Evolutionary conservation across 2,113 vertebrate species (phyloP).

Genomic region (Burhinus oedicnemus): DNA sequence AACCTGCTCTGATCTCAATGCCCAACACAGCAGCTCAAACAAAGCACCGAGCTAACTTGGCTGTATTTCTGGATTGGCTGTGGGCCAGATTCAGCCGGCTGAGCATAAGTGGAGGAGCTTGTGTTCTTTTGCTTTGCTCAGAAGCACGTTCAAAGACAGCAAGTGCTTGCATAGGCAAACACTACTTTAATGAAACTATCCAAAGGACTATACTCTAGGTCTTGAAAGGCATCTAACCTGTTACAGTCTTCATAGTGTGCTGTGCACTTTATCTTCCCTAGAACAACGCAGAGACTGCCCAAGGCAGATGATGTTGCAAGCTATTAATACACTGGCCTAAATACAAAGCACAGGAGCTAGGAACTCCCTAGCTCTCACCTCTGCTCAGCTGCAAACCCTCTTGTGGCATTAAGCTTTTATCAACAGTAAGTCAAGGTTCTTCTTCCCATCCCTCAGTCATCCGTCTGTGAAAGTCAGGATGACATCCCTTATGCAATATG

Average conservation of each 20-base stretch:
- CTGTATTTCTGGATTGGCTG: constrained; percentile 3
- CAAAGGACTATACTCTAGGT: background rate
- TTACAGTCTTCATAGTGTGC: background rate
- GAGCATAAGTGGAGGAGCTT: background rate
- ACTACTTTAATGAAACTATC: background rate
- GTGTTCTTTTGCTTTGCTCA: background rate
- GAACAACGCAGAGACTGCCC: background rate
- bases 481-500: background rate
- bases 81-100: constrained; percentile 18
- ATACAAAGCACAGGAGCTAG: constrained; percentile 38
- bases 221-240: background rate
- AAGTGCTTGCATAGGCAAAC: background rate
- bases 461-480: background rate
- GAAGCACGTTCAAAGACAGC: background rate
- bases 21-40: background rate
- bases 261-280: background rate
- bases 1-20: background rate
- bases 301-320: background rate
- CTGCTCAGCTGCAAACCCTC: background rate
- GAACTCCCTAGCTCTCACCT: constrained; percentile 24
- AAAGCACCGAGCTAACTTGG: background rate
- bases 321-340: constrained; percentile 51
- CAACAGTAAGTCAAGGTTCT: background rate
- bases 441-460: background rate
- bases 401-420: background rate